These are phyloP conservation scores for Mus spicilegus DNA, from an alignment of 2,113 vertebrate genomes.

Conservation along the genomic window DNA sequence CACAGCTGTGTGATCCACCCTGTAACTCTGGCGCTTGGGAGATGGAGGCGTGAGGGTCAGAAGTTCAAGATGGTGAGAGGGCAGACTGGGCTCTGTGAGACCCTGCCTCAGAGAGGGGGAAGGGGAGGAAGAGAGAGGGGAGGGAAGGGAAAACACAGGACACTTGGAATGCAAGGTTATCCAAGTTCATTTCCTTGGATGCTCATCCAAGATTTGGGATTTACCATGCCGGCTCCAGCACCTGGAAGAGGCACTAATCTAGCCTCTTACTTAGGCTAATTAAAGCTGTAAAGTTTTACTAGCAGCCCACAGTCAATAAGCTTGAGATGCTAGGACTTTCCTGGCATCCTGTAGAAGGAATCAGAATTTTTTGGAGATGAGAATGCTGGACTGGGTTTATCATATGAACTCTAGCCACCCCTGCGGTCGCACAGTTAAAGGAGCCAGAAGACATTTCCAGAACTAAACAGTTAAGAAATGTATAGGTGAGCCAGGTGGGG, in stretches of 20 bases:
- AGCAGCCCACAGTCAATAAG: constrained; percentile 48
- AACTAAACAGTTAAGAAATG: neutral
- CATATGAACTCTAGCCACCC: neutral
- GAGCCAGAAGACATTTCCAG: neutral
- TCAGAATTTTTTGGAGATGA: neutral
- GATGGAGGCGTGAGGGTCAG: neutral
- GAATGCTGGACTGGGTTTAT: neutral
- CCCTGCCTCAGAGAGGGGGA: neutral
- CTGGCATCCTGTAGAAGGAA: constrained; percentile 34
- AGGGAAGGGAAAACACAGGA: neutral
- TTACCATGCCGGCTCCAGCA: constrained; percentile 27
- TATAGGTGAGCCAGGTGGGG: neutral
- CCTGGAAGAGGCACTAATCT: neutral
- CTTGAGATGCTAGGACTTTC: constrained; percentile 50
- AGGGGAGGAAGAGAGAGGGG: neutral
- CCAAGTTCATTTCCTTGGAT: constrained; percentile 5
- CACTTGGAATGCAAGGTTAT: neutral
- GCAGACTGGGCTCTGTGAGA: neutral
- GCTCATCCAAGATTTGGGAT: constrained; percentile 27
- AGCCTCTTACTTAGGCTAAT: constrained; percentile 36
- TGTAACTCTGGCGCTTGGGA: neutral
- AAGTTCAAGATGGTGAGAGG: neutral
- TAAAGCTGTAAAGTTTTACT: constrained; percentile 50
- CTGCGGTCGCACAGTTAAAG: neutral
- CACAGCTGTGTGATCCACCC: neutral